These are phyloP conservation scores for Aphelinus atriplicis DNA, from an alignment of 1,140 invertebrate genomes.

Conservation along the genomic window DNA sequence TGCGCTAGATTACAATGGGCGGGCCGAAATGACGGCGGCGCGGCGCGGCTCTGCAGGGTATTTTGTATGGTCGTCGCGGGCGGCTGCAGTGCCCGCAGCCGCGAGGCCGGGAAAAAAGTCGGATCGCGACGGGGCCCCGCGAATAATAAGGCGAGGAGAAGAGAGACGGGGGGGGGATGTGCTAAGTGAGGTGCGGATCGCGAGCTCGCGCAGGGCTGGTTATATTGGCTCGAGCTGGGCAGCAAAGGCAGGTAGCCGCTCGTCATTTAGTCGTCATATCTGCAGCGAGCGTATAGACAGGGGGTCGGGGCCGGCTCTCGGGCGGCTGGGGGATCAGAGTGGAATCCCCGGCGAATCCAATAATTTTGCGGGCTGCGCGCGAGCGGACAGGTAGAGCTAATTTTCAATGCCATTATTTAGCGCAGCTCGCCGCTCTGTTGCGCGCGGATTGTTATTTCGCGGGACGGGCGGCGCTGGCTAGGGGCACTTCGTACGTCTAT, in stretches of 20 bases:
- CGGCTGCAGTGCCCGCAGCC: too few relatives aligned
- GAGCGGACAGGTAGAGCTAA: slow-evolving; percentile 38
- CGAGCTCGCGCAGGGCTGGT: background rate
- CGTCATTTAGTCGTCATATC: too few relatives aligned
- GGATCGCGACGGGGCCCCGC: too few relatives aligned
- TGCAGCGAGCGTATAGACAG: too few relatives aligned
- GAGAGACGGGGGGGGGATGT: background rate
- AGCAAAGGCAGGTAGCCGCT: too few relatives aligned
- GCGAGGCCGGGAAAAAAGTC: too few relatives aligned
- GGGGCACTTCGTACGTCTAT: background rate
- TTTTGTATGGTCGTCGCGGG: background rate
- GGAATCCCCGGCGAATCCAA: slow-evolving; percentile 17
- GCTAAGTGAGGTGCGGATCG: background rate
- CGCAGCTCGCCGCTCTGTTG: slow-evolving; percentile 13
- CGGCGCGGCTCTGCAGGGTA: background rate
- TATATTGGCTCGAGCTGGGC: too few relatives aligned
- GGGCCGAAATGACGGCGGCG: background rate
- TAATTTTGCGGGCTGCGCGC: slow-evolving; percentile 24
- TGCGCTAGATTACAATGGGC: background rate
- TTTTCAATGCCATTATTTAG: slow-evolving; percentile 43
- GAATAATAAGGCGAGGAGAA: slow-evolving; percentile 8
- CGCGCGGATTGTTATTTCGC: slow-evolving; percentile 35
- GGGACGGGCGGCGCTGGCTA: too few relatives aligned
- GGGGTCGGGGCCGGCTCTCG: background rate
- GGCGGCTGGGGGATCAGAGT: background rate